Percentiles rank a stretch among this genome's conserved stretches.
Evolutionary conservation across 2,888 invertebrate genomes (phyloP).

Genomic region (Embidobia sp.): DNA sequence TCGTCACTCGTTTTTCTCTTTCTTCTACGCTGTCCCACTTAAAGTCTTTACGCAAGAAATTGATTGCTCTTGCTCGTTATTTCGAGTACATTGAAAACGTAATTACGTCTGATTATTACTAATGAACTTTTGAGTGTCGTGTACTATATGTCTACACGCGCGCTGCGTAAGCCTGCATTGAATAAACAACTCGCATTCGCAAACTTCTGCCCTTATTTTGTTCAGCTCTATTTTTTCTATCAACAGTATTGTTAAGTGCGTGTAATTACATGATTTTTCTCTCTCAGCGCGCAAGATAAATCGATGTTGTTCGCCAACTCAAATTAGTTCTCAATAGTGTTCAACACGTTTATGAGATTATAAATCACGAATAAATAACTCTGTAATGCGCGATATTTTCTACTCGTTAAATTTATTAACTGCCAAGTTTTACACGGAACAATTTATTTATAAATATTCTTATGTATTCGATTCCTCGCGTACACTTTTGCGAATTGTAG

Average conservation of each 20-base stretch:
- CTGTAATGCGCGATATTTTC: not conserved
- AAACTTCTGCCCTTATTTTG: not conserved
- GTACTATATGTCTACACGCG: constrained; percentile 5
- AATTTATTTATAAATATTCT: too few species aligned
- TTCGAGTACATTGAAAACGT: constrained; percentile 29
- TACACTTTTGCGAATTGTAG: too few species aligned
- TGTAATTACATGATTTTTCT: constrained; percentile 44
- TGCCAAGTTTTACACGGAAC: too few species aligned
- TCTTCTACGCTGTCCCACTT: constrained; percentile 46
- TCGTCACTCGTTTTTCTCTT: constrained; percentile 54
- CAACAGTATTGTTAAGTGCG: constrained; percentile 23
- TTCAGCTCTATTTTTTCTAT: constrained; percentile 1
- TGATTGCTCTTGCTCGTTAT: constrained; percentile 50
- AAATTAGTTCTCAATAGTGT: constrained; percentile 35
- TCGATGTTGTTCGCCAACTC: constrained; percentile 29
- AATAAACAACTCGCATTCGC: not conserved
- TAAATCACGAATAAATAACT: constrained; percentile 50
- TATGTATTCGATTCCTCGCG: too few species aligned
- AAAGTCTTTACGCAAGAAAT: constrained; percentile 54
- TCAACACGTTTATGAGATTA: constrained; percentile 44
- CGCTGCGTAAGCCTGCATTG: not conserved
- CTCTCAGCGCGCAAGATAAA: constrained; percentile 28
- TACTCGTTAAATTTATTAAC: too few species aligned
- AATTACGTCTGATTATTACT: constrained; percentile 53
- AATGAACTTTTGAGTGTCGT: constrained; percentile 38